A percentile compares a stretch with the other conserved stretches of the same genome.
Evolutionary conservation across 2,888 invertebrate genomes (phyloP).

Genomic region (Eilema caniola): DNA sequence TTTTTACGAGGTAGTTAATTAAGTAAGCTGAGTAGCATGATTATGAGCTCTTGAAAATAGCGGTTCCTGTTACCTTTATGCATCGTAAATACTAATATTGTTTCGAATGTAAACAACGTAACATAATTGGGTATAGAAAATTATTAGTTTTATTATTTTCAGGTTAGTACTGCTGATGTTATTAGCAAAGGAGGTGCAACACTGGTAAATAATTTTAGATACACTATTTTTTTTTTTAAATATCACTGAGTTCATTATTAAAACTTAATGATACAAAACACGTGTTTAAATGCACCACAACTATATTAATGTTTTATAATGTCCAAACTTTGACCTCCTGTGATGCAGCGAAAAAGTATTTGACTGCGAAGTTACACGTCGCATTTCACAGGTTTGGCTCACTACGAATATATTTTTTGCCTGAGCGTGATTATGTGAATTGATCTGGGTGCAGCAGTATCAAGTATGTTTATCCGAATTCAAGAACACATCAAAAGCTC

Average conservation of each 20-base stretch:
- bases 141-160: slow-evolving; percentile 29
- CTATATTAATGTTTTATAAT: too few species aligned
- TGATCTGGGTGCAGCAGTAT: not conserved
- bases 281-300: too few species aligned
- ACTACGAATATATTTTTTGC: too few species aligned
- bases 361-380: not conserved
- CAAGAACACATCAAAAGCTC: not conserved
- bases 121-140: not conserved
- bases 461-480: too few species aligned
- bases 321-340: not conserved
- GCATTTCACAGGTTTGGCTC: not conserved
- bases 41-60: not conserved
- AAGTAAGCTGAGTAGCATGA: not conserved
- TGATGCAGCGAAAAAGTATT: too few species aligned
- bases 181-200: slow-evolving; percentile 62
- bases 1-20: not conserved
- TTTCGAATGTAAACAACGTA: too few species aligned
- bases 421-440: too few species aligned
- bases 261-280: too few species aligned
- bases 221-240: not conserved
- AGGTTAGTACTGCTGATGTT: slow-evolving; percentile 60
- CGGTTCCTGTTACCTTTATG: not conserved
- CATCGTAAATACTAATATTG: not conserved
- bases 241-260: too few species aligned
- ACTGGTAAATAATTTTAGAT: slow-evolving; percentile 57